phyloP scores from a whole-genome alignment of 2,797 vertebrate species.

The Coracias cyanogaster region DNA sequence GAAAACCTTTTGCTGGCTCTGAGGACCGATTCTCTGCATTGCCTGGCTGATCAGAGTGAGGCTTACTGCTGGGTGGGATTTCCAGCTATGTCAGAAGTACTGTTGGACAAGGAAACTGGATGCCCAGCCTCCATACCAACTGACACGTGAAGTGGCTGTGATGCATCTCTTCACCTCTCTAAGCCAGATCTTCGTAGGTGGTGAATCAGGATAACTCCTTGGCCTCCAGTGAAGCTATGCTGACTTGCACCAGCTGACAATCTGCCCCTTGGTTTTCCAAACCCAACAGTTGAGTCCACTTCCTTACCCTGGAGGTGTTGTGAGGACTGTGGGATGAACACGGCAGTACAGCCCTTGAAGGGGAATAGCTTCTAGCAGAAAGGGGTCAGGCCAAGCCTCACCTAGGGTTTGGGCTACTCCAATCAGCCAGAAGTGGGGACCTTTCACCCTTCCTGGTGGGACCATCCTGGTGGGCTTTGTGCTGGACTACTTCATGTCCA shows the following conservation, averaged over 20 bases:
- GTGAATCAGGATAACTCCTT: background rate
- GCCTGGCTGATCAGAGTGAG: background rate
- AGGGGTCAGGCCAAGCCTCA: background rate
- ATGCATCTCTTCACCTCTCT: background rate
- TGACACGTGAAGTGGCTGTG: background rate
- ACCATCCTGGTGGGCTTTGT: accelerated
- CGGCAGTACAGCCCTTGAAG: background rate
- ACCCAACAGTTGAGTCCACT: accelerated
- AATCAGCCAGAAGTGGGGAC: background rate
- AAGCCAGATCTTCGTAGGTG: background rate
- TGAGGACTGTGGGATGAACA: accelerated
- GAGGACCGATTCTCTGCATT: background rate
- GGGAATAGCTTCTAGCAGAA: background rate
- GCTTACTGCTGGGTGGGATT: background rate
- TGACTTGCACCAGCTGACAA: background rate
- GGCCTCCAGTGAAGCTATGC: background rate
- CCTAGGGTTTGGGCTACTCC: background rate
- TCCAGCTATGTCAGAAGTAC: background rate
- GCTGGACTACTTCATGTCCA: background rate
- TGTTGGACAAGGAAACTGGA: background rate
- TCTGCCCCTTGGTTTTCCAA: background rate
- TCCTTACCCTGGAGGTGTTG: accelerated
- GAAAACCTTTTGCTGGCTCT: background rate
- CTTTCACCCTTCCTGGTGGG: accelerated
- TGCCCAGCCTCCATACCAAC: background rate